Evolutionary conservation across 2,888 invertebrate genomes (phyloP).

Genomic region (Sarcophaga variegata): DNA sequence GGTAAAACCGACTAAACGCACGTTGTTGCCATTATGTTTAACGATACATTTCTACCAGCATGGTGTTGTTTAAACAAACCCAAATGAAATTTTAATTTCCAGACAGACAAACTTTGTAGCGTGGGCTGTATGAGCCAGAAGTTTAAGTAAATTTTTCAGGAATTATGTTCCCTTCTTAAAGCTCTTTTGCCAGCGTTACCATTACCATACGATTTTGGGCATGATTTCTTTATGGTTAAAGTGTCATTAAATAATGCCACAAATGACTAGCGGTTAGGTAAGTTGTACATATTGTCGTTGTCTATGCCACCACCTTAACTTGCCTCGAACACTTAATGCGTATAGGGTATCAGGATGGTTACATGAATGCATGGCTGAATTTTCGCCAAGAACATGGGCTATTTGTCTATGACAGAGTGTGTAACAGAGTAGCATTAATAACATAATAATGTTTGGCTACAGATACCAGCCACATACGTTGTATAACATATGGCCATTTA

Average conservation of each 20-base stretch:
- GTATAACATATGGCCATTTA: constrained; percentile 44
- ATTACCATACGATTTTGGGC: constrained; percentile 18
- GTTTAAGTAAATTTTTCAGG: neutral
- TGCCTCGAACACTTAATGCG: constrained; percentile 16
- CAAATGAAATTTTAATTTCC: constrained; percentile 59
- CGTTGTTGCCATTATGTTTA: constrained; percentile 52
- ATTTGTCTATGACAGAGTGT: no score
- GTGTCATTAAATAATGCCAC: constrained; percentile 66
- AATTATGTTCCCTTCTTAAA: neutral
- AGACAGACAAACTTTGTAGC: constrained; percentile 20
- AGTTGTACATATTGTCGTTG: constrained; percentile 46
- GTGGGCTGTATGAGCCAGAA: neutral
- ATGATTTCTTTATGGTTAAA: constrained; percentile 56
- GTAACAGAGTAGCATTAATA: no score
- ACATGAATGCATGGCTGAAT: constrained; percentile 2
- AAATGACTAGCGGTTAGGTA: constrained; percentile 70
- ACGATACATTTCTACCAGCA: constrained; percentile 39
- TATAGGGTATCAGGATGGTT: neutral
- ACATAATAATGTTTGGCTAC: neutral
- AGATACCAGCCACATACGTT: constrained; percentile 8
- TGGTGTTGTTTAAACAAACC: constrained; percentile 41
- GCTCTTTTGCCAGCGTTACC: neutral
- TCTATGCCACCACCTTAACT: constrained; percentile 23
- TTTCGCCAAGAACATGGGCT: neutral
- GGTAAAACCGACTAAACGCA: no score